A percentile compares a stretch with the other conserved stretches of the same genome.
phyloP scores from a whole-genome alignment of 2,888 invertebrate genomes.

The Escarpia spicata region DNA sequence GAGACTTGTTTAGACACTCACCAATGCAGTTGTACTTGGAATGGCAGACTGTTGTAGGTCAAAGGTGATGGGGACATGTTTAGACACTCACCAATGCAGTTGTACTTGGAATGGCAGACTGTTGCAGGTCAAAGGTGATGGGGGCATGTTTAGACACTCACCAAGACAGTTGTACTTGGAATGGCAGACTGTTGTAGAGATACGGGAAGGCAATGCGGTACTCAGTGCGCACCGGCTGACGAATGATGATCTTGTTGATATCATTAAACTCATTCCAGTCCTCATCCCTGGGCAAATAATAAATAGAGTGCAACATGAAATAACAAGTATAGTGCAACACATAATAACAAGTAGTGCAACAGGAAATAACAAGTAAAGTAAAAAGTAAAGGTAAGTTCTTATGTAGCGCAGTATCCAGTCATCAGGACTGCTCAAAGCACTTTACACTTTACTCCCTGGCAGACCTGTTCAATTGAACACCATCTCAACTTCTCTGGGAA shows the following conservation, averaged over 20 bases:
- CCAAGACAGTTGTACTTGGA: slow-evolving; percentile 98
- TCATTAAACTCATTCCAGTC: slow-evolving; percentile 99
- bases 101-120: slow-evolving; percentile 98
- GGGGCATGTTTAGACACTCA: slow-evolving; percentile 68
- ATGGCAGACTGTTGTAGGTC: slow-evolving; percentile 94
- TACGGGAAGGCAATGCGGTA: slow-evolving; percentile 99
- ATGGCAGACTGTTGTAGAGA: slow-evolving; percentile 97
- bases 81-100: slow-evolving; percentile 87
- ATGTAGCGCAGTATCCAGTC: too few species aligned
- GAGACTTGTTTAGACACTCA: slow-evolving; percentile 68
- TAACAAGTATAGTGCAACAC: neutral
- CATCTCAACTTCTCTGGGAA: too few species aligned
- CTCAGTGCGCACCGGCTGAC: slow-evolving; percentile 97
- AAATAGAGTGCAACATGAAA: slow-evolving; percentile 29
- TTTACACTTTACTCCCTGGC: too few species aligned
- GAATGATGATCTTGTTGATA: slow-evolving; percentile 99
- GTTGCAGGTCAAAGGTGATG: slow-evolving; percentile 75
- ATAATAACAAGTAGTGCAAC: too few species aligned
- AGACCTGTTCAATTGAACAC: too few species aligned
- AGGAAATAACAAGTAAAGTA: too few species aligned
- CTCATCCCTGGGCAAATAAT: slow-evolving; percentile 80
- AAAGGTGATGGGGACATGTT: neutral
- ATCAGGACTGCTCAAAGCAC: too few species aligned
- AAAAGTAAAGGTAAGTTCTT: too few species aligned
- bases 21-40: slow-evolving; percentile 98